A percentile compares a stretch with the other conserved stretches of the same genome.
phyloP scores from a whole-genome alignment of 2,797 vertebrate species.

The Enoplosus armatus region DNA sequence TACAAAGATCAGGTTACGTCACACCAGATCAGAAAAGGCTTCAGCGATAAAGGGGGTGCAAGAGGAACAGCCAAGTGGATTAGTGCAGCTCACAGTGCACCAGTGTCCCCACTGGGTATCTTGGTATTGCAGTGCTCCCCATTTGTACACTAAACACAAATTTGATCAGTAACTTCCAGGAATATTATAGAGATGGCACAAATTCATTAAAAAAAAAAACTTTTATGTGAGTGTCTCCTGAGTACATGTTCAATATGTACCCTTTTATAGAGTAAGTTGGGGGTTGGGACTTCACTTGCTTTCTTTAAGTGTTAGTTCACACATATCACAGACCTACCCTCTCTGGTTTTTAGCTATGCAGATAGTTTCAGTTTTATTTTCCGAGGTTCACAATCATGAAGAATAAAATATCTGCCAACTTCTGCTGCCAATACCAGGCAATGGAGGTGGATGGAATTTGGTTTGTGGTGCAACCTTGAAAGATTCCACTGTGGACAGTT shows the following conservation, averaged over 20 bases:
- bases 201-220: background rate
- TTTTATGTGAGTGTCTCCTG: background rate
- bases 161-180: too few relatives aligned
- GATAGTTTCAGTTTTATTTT: slow-evolving; percentile 1
- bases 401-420: background rate
- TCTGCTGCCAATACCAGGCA: background rate
- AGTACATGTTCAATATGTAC: background rate
- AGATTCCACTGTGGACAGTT: background rate
- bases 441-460: too few relatives aligned
- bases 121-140: too few relatives aligned
- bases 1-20: background rate
- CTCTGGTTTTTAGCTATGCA: background rate
- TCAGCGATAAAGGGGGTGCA: background rate
- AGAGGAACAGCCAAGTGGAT: background rate
- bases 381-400: background rate
- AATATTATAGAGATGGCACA: background rate
- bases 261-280: background rate
- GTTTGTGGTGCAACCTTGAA: background rate
- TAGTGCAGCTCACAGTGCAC: background rate
- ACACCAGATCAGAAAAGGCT: background rate
- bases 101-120: too few relatives aligned
- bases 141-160: too few relatives aligned
- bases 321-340: background rate
- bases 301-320: background rate
- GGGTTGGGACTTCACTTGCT: background rate